A percentile compares a stretch with the other conserved stretches of the same genome.
Evolutionary conservation across 2,888 invertebrate species (phyloP).

Genomic region (Steinernema carpocapsae): DNA sequence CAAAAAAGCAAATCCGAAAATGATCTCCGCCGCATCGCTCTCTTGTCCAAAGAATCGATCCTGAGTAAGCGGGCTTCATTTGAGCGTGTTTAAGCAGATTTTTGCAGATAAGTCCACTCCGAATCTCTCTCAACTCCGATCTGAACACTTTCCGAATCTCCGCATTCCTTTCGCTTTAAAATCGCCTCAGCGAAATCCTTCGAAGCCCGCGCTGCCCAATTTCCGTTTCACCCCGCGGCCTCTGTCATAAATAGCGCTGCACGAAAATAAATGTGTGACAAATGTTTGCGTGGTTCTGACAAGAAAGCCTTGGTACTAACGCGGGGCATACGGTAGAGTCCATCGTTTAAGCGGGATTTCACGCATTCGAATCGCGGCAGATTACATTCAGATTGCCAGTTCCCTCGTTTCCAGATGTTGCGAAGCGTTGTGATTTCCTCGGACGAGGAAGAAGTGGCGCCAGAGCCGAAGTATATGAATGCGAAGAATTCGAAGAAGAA

Average conservation of each 20-base stretch:
- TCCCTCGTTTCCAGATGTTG: background rate
- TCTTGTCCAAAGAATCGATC: background rate
- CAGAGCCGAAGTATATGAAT: background rate
- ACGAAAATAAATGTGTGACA: too few species aligned
- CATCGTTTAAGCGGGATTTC: background rate
- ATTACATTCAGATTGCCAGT: background rate
- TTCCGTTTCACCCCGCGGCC: background rate
- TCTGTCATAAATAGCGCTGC: too few species aligned
- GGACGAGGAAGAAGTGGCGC: background rate
- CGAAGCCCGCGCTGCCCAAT: background rate
- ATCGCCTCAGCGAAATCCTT: background rate
- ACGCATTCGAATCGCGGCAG: background rate
- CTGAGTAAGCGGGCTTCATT: background rate
- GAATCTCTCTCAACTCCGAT: background rate
- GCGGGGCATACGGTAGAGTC: too few species aligned
- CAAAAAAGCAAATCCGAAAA: background rate
- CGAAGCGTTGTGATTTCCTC: conserved; percentile 17
- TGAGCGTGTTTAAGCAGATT: background rate
- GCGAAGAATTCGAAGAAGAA: too few species aligned
- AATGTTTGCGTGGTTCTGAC: too few species aligned
- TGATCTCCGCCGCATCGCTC: background rate
- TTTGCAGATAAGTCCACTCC: background rate
- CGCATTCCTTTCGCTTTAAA: background rate
- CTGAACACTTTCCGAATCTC: background rate
- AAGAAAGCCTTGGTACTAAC: too few species aligned